Evolutionary conservation across 1,140 invertebrate species (phyloP).

Genomic region (Laupala kohalensis): DNA sequence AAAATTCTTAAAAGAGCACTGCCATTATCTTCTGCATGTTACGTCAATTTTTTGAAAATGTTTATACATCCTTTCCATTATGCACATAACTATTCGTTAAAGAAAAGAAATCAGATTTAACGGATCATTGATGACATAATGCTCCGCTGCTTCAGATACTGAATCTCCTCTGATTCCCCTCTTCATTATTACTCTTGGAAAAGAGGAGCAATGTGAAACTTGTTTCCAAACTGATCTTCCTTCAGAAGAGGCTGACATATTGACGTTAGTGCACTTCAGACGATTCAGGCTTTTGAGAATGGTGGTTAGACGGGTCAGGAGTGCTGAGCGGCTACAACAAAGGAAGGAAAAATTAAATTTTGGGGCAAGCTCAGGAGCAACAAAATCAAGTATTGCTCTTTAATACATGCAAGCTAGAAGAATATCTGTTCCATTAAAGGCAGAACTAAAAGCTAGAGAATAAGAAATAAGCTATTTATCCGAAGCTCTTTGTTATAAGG

Average conservation of each 20-base stretch:
- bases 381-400: no score
- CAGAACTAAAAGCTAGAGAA: no score
- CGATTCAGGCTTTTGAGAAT: slow-evolving; percentile 43
- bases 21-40: slow-evolving; percentile 2
- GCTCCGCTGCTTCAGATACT: slow-evolving; percentile 1
- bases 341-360: slow-evolving; percentile 8
- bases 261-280: slow-evolving; percentile 35
- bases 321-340: slow-evolving; percentile 43
- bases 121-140: slow-evolving; percentile 5
- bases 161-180: not conserved
- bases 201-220: not conserved
- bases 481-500: no score
- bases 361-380: no score
- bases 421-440: no score
- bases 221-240: not conserved
- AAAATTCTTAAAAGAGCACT: slow-evolving; percentile 3
- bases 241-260: slow-evolving; percentile 1
- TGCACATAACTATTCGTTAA: slow-evolving; percentile 1
- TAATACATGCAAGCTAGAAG: no score
- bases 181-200: not conserved
- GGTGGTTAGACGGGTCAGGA: slow-evolving; percentile 47
- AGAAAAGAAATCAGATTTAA: slow-evolving; percentile 4
- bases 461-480: no score
- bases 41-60: slow-evolving; percentile 3
- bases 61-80: not conserved